A percentile compares a stretch with the other conserved stretches of the same genome.
phyloP scores from a whole-genome alignment of 2,113 vertebrate species.

The Opisthocomus hoazin region DNA sequence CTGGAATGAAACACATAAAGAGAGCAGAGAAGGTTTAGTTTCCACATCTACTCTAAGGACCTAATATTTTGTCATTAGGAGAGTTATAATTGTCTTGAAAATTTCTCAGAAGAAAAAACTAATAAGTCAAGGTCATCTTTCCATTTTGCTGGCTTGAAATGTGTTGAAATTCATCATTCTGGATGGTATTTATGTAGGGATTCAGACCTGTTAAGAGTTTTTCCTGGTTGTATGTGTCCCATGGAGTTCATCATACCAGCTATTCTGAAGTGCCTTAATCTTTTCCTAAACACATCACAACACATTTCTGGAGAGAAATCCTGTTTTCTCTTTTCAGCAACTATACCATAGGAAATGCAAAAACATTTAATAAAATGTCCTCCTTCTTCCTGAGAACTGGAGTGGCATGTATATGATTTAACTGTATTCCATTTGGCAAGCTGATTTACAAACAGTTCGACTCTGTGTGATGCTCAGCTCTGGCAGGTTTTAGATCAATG shows the following conservation, averaged over 20 bases:
- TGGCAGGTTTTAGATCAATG: background rate
- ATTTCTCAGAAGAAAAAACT: conserved; percentile 15
- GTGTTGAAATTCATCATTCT: conserved; percentile 38
- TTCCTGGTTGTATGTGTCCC: background rate
- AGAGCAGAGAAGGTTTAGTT: conserved; percentile 16
- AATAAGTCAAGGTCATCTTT: conserved; percentile 25
- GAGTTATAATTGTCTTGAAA: background rate
- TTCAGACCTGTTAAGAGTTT: conserved; percentile 26
- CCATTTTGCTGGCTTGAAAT: conserved; percentile 45
- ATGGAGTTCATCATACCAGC: background rate
- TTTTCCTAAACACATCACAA: background rate
- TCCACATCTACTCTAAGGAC: background rate
- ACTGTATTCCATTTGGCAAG: background rate
- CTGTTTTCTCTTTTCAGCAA: background rate
- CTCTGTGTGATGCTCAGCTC: background rate
- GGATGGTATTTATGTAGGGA: conserved; percentile 10
- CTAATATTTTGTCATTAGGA: background rate
- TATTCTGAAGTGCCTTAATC: background rate
- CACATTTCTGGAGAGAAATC: background rate
- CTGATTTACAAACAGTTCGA: background rate
- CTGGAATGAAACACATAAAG: background rate
- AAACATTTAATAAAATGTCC: background rate
- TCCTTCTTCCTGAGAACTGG: background rate
- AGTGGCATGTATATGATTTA: background rate
- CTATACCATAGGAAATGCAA: background rate